Conservation (phyloP, 2,888 invertebrate species). For the Plemyria rubiginata region DNA sequence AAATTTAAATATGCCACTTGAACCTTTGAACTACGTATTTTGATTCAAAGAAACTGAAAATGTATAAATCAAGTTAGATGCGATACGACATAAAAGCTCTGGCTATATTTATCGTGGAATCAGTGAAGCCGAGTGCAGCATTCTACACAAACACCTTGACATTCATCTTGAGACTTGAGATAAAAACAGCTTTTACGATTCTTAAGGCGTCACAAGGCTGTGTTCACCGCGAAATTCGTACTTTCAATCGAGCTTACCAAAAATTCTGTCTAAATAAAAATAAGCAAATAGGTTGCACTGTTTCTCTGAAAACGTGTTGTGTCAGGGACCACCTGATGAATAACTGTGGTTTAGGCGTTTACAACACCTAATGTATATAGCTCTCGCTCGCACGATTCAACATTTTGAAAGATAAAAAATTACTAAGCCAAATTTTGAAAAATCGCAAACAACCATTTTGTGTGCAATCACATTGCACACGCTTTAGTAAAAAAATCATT, state of each 20-base stretch:
- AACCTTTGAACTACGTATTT: background rate
- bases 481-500: no score
- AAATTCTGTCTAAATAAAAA: background rate
- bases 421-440: no score
- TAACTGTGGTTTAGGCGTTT: no score
- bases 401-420: no score
- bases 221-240: constrained; percentile 18
- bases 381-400: no score
- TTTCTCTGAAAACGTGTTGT: background rate
- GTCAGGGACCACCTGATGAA: no score
- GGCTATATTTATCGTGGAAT: constrained; percentile 26
- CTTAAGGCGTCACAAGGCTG: constrained; percentile 28
- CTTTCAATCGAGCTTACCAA: background rate
- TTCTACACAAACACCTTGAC: constrained; percentile 37
- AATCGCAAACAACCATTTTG: no score
- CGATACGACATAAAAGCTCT: constrained; percentile 13
- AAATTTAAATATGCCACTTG: no score
- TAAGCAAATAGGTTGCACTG: background rate
- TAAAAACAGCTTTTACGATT: constrained; percentile 38
- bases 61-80: background rate
- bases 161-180: constrained; percentile 32
- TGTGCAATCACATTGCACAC: no score
- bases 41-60: background rate
- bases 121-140: constrained; percentile 22
- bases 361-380: no score